Base-by-base conservation (phyloP, 1,140 invertebrate species). In the Berghia stephanieae region DNA sequence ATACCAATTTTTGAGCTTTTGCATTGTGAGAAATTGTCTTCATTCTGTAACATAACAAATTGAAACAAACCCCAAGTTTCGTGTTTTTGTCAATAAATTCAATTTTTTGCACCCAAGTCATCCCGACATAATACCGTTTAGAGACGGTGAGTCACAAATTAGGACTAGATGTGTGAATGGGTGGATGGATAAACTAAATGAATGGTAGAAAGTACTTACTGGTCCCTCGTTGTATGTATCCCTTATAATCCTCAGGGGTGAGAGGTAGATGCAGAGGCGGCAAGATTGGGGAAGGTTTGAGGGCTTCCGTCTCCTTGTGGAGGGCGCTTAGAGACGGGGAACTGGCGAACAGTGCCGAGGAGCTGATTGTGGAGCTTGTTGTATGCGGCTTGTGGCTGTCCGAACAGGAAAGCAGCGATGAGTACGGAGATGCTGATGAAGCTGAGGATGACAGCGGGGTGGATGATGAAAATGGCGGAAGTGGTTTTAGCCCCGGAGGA, bases 181-280 rank as follows among this genome's bases (percentile, higher is more conserved):
- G n/a, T n/a, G n/a, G n/a, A n/a, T n/a, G n/a, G n/a, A n/a, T n/a
- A n/a, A n/a, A n/a, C n/a, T n/a, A n/a, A n/a, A n/a, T n/a, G n/a
- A n/a, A 71, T 44, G 44, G 36, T 24, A 31, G 55, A 3, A 55
- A 57, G 24, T 3, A 76, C 81, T 80, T 55, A 82, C 81, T 75
- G 60, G 81, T 82, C 1, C 81, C 81, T 36, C 81, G 63, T 57
- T 82, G 81, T 34, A 76, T 75, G 74, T 79, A 78, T 55, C 78
- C 81, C 16, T 76, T 73, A 71, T 80, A 80, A 31, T 74, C 78
- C 60, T 79, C 78, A 10, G 80, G 70, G 13, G 78, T 77, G 70
- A 78, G 77, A 21, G 77, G 74, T 16, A 75, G 66, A 24, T 69
- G 66, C 6, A 78, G 38, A 21, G 76, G 77, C 21, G 81, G 81